Percentiles rank a stretch among this genome's conserved stretches.
Conservation (phyloP, 2,888 invertebrate genomes). For the Theodoxus fluviatilis region DNA sequence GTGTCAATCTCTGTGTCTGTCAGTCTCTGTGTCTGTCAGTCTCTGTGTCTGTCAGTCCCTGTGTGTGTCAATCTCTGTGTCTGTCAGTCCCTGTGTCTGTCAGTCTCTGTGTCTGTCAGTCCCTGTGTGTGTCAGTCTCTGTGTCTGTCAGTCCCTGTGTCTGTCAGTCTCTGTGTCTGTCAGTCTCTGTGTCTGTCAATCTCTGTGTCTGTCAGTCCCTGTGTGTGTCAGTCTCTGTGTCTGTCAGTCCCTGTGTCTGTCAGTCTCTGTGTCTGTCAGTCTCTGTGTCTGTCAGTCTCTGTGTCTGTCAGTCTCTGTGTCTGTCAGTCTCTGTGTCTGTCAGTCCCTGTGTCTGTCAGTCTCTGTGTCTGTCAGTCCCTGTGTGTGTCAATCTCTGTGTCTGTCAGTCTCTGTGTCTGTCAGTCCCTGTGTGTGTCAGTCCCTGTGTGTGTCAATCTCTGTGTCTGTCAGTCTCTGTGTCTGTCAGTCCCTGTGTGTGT, state of each 20-base stretch:
- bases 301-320: slow-evolving; percentile 13
- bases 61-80: background rate
- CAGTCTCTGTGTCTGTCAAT: background rate
- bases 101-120: background rate
- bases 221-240: slow-evolving; percentile 1
- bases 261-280: background rate
- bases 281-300: background rate
- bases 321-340: background rate
- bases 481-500: background rate
- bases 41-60: background rate
- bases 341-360: background rate
- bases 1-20: background rate
- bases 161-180: slow-evolving; percentile 5
- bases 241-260: background rate
- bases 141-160: background rate
- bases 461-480: background rate
- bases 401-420: background rate
- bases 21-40: background rate
- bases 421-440: background rate
- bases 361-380: background rate
- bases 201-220: background rate
- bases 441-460: background rate
- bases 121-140: background rate
- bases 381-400: background rate
- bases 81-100: background rate